Conservation (phyloP, 1,140 invertebrate species). For the Rhizoglyphus robini region DNA sequence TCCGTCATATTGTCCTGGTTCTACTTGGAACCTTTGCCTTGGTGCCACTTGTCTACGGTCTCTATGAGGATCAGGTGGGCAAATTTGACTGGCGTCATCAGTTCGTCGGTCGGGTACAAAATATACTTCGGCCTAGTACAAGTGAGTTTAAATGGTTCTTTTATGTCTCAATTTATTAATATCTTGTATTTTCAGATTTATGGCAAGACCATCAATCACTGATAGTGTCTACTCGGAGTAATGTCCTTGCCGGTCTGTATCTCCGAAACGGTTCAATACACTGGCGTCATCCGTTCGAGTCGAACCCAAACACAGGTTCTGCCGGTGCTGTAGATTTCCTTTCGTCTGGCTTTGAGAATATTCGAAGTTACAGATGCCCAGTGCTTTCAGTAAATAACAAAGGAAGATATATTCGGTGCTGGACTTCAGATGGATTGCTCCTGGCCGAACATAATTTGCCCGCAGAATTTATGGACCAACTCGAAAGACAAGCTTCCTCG, state of each 20-base stretch:
- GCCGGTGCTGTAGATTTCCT: not conserved
- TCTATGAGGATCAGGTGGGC: conserved; percentile 28
- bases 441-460: conserved; percentile 14
- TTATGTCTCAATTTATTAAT: conserved; percentile 7
- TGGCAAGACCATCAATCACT: conserved; percentile 22
- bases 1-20: too few species aligned
- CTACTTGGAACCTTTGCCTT: not conserved
- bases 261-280: conserved; percentile 63
- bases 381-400: conserved; percentile 53
- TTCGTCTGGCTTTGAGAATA: conserved; percentile 29
- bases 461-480: not conserved
- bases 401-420: conserved; percentile 58
- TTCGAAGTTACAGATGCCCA: conserved; percentile 42
- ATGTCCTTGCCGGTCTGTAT: conserved; percentile 68
- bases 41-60: not conserved
- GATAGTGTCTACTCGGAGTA: conserved; percentile 63
- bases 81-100: conserved; percentile 50
- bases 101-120: conserved; percentile 65
- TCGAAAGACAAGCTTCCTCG: not conserved
- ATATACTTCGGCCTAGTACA: conserved; percentile 60
- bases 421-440: conserved; percentile 41
- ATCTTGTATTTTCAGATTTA: not conserved
- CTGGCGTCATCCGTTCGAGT: conserved; percentile 65
- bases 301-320: too few species aligned
- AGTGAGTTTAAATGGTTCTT: conserved; percentile 56